A percentile compares a stretch with the other conserved stretches of the same genome.
Conservation (phyloP, 2,113 vertebrate species). For the Chaetura pelagica region DNA sequence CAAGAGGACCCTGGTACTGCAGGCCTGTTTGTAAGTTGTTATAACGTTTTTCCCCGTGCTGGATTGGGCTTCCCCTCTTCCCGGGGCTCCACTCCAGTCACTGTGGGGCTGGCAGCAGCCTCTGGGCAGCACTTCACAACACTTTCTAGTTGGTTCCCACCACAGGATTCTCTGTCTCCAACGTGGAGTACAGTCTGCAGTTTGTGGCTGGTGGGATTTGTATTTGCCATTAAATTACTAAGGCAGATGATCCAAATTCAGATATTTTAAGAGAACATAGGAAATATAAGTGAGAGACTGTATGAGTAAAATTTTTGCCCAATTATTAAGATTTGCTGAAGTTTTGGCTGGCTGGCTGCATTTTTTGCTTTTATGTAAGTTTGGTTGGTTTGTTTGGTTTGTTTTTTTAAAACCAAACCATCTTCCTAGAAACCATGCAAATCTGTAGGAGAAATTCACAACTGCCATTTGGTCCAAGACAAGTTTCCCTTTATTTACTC, state of each 20-base stretch:
- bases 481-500: neutral
- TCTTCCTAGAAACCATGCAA: neutral
- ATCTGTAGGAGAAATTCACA: constrained; percentile 1
- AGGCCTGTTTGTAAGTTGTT: no score
- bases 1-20: no score
- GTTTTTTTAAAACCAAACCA: neutral
- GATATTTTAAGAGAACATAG: neutral
- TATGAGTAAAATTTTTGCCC: neutral
- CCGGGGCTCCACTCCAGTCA: no score
- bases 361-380: no score
- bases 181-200: no score
- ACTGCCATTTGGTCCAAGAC: neutral
- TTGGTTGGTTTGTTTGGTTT: neutral
- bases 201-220: neutral
- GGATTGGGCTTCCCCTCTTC: no score
- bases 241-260: neutral
- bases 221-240: neutral
- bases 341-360: neutral
- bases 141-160: no score
- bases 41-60: no score
- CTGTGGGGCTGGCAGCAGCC: no score
- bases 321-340: neutral
- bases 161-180: no score
- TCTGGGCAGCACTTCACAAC: no score
- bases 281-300: neutral